Base-by-base conservation (phyloP, 2,113 vertebrate genomes). In the Coturnix japonica region DNA sequence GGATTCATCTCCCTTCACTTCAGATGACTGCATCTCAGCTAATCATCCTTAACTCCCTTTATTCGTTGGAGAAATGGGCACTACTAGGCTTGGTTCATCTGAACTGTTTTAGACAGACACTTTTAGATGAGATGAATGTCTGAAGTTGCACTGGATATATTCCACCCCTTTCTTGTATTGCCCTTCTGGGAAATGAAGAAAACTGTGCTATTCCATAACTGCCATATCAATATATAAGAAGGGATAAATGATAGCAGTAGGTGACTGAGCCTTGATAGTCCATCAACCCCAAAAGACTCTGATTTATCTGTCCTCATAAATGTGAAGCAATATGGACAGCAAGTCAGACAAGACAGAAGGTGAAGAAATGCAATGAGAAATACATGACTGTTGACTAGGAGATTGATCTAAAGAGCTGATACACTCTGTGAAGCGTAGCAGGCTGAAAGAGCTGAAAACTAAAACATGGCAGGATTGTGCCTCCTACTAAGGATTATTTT, bases 221-320 rank as follows among this genome's bases (percentile, higher is more conserved):
- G 87, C 78, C 49, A 20, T 73, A 77, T 57, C 22, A 46, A 61
- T 3, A 5, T 57, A 18, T 73, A 82, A 92, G 51, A 70, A 76
- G 23, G 33, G 28, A 95, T 92, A 93, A 93, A 93, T 96, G 93
- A 95, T 56, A 79, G 35, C 69, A 82, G 89, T 44, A 92, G 64
- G 41, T 93, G 86, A 85, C 60, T 92, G 60, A 92, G 81, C 78
- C 49, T 92, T 47, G 60, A 70, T 91, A 89, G 72, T 79, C 56
- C 81, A 67, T 94, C 87, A 82, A 10, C 59, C 51, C 75, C 13
- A 19, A 81, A 87, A 73, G 56, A 85, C 89, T 84, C 70, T 93
- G 81, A 93, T 95, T 85, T 93, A 95, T 93, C n/a, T 93, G 41
- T 41, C 33, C 63, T n/a, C 47, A 66, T 93, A 76, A 94, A 92